Base-by-base conservation (phyloP, 1,140 invertebrate genomes). In the Homarus americanus region DNA sequence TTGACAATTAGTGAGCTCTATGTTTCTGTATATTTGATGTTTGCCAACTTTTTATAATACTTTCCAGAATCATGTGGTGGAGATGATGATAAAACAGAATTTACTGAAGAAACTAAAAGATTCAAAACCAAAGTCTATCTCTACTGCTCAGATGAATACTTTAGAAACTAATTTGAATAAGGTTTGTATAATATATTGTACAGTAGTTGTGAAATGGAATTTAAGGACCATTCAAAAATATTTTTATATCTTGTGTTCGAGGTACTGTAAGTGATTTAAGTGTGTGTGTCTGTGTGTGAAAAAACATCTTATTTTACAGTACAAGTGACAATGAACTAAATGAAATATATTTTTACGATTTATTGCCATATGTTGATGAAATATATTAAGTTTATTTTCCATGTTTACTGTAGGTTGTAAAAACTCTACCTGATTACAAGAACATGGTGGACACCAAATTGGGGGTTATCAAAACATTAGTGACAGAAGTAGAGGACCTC, bases 61-160 rank as follows among this genome's bases (percentile, higher is more conserved):
- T 92, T 93, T 49, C n/a, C 93, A 97, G 97, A 96, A 96, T 49
- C 95, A 96, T 83, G 95, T 96, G 94, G 96, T 96, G 94, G 96
- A 97, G 93, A 94, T 97, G 44, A 92, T 94, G 24, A 93, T 94
- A 40, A 95, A 95, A 93, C 95, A 94, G 93, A 94, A 95, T 53
- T 95, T 96, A 72, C 94, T 96, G 92, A 95, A 96, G 93, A 94
- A 94, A 28, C 93, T 96, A 41, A 94, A 94, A 44, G 94, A 95
- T 90, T 94, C 93, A 88, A 95, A 94, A 92, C 93, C 94, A 49
- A 93, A 94, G 93, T 94, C 92, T 36, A 34, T 91, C 38, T 58
- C 92, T 20, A 40, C 63, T 69, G n/a, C 63, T 69, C 63, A 69
- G 63, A 44, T 44, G 63, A 9, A 63, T 38, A 85, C 75, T 58